phyloP scores from a whole-genome alignment of 2,113 vertebrate genomes.

The Menura novaehollandiae region DNA sequence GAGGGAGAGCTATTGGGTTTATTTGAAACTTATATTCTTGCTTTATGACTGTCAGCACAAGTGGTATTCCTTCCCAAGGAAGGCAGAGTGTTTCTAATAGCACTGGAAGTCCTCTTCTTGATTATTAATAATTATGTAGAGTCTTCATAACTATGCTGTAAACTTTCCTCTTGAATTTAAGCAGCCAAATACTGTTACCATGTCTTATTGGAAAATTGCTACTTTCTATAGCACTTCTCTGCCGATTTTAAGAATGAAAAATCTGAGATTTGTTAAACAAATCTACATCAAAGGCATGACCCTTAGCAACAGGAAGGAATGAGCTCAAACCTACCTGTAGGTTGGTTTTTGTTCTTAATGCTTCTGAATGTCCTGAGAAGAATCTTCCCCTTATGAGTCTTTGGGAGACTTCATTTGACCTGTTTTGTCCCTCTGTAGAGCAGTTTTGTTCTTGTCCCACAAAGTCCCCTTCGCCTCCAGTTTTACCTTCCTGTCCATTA shows the following conservation, averaged over 20 bases:
- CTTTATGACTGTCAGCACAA: background rate
- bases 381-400: background rate
- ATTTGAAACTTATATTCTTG: background rate
- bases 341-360: background rate
- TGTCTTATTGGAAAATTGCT: background rate
- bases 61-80: constrained; percentile 40
- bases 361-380: background rate
- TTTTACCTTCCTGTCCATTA: background rate
- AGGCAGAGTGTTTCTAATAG: background rate
- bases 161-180: background rate
- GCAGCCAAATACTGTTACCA: background rate
- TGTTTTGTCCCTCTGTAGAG: background rate
- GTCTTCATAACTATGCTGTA: background rate
- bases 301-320: background rate
- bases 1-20: background rate
- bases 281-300: background rate
- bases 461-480: background rate
- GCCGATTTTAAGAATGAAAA: background rate
- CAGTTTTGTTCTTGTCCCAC: background rate
- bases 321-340: background rate
- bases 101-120: constrained; percentile 27
- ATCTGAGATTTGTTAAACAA: background rate
- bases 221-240: background rate
- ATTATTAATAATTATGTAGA: background rate
- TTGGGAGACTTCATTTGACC: background rate